Base-by-base conservation (phyloP, 2,797 vertebrate genomes). In the Pseudomugil tenellus region DNA sequence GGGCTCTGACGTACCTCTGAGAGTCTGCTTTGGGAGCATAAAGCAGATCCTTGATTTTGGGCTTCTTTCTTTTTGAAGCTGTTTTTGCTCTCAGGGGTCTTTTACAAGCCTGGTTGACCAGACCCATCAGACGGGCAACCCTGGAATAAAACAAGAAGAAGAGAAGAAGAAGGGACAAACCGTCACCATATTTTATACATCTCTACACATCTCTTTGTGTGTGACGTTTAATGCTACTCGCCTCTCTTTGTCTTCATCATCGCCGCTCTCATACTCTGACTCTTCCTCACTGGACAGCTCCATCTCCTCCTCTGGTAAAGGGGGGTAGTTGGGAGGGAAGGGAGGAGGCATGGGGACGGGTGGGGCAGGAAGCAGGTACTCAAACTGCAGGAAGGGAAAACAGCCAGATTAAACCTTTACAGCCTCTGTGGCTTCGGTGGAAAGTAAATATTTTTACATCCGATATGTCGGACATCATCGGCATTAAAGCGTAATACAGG, bases 231-330 rank as follows among this genome's bases (percentile, higher is more conserved):
- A 34, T 26, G 39, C 48, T 23, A 19, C 72, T 76, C 73, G 98
- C 97, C 97, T 97, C 75, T 97, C 95, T 74, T 96, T 96, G 77
- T 96, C 96, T 58, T 98, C 97, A 0, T 97, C 95, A 14, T 98
- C 94, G 52, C 87, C 95, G 66, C 97, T 99, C 84, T 99, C 97
- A 34, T 99, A 99, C 77, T 99, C 98, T 0, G 98, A 99, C 79
- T 98, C 97, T 52, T 95, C 92, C 67, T 88, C 95, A n/a, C 94
- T 95, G 72, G 95, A 94, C 1, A 84, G 67, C 14, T 94, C 93
- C 86, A 93, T 91, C 71, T 96, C 95, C 17, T 96, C 95, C 57
- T 94, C 93, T 0, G 98, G 97, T 68, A 96, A 72, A 46, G 98
- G 97, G 9, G 97, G 97, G 39, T 96, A 96, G 73, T 96, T 92